phyloP scores from a whole-genome alignment of 2,797 vertebrate species.

The Euthynnus affinis region DNA sequence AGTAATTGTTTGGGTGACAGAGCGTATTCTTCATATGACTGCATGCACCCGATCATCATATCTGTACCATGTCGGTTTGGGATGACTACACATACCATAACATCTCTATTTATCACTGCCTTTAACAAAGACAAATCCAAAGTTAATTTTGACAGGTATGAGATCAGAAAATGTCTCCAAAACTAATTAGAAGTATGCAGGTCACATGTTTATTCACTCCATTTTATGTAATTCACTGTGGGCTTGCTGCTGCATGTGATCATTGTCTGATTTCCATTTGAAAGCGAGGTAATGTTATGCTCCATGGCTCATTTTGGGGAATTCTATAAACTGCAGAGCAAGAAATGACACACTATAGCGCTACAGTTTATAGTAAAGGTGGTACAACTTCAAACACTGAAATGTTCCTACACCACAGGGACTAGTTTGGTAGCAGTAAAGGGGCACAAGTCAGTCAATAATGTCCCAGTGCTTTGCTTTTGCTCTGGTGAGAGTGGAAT shows the following conservation, averaged over 20 bases:
- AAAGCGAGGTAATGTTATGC: conserved; percentile 31
- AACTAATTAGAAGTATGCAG: conserved; percentile 8
- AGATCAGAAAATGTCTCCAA: background rate
- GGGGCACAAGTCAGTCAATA: background rate
- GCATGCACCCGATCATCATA: too few species aligned
- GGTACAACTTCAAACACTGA: conserved; percentile 20
- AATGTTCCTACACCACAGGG: background rate
- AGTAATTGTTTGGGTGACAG: too few species aligned
- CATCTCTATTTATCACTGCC: background rate
- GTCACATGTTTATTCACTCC: conserved; percentile 30
- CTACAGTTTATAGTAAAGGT: conserved; percentile 10
- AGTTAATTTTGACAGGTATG: background rate
- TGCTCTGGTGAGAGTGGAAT: background rate
- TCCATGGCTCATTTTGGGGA: conserved; percentile 20
- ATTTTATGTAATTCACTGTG: conserved; percentile 4
- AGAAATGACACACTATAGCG: conserved; percentile 4
- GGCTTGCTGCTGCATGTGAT: conserved; percentile 15
- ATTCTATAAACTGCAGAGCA: conserved; percentile 9
- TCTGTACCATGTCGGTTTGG: too few species aligned
- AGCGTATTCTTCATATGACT: too few species aligned
- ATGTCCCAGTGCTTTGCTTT: background rate
- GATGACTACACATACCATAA: too few species aligned
- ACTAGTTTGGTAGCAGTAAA: background rate
- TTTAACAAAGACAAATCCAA: conserved; percentile 5
- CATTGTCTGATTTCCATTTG: conserved; percentile 36